Evolutionary conservation across 2,797 vertebrate genomes (phyloP).

Genomic region (Meda fulgida): DNA sequence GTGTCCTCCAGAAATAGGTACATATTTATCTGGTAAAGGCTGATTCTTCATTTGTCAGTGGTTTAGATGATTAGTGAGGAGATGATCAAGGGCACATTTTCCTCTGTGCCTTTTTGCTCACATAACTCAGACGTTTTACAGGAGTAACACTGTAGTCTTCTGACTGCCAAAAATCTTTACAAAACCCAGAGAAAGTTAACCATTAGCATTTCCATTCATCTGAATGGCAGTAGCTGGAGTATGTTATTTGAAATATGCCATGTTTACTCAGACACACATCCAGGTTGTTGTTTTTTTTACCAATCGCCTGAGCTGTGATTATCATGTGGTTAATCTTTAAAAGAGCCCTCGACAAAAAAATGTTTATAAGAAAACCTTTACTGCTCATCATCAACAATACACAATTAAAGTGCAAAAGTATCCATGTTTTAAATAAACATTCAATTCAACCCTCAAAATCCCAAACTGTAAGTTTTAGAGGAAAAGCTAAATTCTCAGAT

Average conservation of each 20-base stretch:
- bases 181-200: conserved; percentile 5
- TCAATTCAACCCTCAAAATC: background rate
- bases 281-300: no score
- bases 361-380: background rate
- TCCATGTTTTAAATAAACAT: background rate
- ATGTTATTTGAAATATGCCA: background rate
- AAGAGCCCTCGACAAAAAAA: background rate
- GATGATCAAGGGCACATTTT: background rate
- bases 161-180: background rate
- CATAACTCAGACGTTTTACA: background rate
- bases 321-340: background rate
- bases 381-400: background rate
- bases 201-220: background rate
- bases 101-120: background rate
- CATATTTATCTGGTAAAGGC: background rate
- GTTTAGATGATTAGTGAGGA: conserved; percentile 26
- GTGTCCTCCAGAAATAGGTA: background rate
- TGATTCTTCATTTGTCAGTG: background rate
- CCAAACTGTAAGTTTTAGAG: background rate
- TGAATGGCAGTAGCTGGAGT: background rate
- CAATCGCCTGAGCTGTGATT: no score
- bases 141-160: background rate
- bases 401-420: background rate
- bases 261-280: no score
- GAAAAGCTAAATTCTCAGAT: background rate